Conservation (phyloP, 2,797 vertebrate species). For the Jordanella pulchra region DNA sequence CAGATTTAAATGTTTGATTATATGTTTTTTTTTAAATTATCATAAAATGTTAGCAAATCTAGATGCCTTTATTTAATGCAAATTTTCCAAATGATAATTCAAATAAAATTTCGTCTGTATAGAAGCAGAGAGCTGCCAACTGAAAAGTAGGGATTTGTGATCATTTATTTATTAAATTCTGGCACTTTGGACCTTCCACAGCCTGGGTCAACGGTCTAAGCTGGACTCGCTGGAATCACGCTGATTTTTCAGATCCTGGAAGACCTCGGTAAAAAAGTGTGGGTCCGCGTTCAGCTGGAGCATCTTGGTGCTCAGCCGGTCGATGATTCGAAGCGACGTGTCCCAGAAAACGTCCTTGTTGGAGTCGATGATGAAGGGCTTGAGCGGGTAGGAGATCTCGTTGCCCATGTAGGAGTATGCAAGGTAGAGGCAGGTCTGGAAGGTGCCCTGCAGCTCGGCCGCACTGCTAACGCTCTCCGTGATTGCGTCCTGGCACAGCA, state of each 20-base stretch:
- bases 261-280: slow-evolving; percentile 97
- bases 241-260: slow-evolving; percentile 96
- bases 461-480: slow-evolving; percentile 83
- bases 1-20: neutral
- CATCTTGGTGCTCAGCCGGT: slow-evolving; percentile 94
- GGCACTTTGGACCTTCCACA: neutral
- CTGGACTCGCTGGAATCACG: slow-evolving; percentile 81
- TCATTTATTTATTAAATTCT: neutral
- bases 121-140: slow-evolving; percentile 1
- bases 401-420: slow-evolving; percentile 98
- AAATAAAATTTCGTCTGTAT: neutral
- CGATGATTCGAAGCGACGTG: slow-evolving; percentile 89
- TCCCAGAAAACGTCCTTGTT: slow-evolving; percentile 97
- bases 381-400: slow-evolving; percentile 98
- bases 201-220: slow-evolving; percentile 85
- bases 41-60: neutral
- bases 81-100: neutral
- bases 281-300: slow-evolving; percentile 94
- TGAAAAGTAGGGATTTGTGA: neutral
- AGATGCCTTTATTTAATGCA: neutral
- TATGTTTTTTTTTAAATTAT: too few species aligned
- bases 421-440: slow-evolving; percentile 96
- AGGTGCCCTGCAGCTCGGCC: slow-evolving; percentile 89
- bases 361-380: slow-evolving; percentile 92
- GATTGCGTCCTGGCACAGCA: slow-evolving; percentile 91